These are phyloP conservation scores for Crocallis elinguaria DNA, from an alignment of 2,888 invertebrate species.

Conservation along the genomic window DNA sequence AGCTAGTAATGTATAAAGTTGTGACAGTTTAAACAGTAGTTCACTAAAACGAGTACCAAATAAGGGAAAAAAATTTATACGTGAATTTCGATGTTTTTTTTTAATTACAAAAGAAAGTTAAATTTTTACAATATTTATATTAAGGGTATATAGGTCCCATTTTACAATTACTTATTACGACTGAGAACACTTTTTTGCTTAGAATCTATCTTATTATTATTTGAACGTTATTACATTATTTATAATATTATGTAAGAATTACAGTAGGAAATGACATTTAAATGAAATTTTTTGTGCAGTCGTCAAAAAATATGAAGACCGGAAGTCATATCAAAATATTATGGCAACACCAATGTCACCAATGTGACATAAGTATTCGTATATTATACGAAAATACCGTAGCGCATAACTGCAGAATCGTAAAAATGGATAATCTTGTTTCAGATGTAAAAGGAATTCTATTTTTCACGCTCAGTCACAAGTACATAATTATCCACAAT, in stretches of 20 bases:
- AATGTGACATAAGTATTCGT: too few species aligned
- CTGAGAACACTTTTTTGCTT: conserved; percentile 32
- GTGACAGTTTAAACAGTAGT: too few species aligned
- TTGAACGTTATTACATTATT: conserved; percentile 15
- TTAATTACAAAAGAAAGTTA: neutral
- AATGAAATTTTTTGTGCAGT: too few species aligned
- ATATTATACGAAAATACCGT: too few species aligned
- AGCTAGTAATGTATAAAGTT: too few species aligned
- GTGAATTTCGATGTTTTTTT: neutral
- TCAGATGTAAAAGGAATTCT: too few species aligned
- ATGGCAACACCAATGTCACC: too few species aligned
- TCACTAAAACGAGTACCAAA: too few species aligned
- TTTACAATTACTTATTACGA: conserved; percentile 15
- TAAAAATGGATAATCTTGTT: too few species aligned
- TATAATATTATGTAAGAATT: too few species aligned
- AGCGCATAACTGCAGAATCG: too few species aligned
- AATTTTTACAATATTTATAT: conserved; percentile 1
- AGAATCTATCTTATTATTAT: conserved; percentile 28
- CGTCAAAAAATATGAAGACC: conserved; percentile 3
- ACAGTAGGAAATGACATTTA: conserved; percentile 8
- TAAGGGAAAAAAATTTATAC: neutral
- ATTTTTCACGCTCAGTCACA: too few species aligned
- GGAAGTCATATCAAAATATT: neutral
- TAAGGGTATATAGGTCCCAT: conserved; percentile 44
- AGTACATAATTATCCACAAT: neutral